Conservation (phyloP, 35 echinoderm and acorn worm species). For the Diadema setosum region DNA sequence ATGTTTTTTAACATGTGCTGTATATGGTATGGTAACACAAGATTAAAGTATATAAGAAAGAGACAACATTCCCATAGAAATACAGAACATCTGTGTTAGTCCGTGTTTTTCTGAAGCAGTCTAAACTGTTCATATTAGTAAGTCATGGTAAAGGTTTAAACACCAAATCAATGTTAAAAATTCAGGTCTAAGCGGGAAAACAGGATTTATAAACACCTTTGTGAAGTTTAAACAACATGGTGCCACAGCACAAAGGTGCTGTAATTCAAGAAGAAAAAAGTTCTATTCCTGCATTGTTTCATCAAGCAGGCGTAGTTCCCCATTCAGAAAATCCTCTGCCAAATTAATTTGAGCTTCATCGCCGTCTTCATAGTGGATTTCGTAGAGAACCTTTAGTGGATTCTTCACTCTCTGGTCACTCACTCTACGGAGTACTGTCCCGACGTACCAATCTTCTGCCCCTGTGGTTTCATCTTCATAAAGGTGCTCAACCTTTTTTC, state of each 20-base stretch:
- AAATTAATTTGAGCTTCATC: constrained; percentile 6
- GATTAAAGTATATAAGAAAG: too few relatives aligned
- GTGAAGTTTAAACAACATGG: background rate
- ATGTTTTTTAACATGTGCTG: too few relatives aligned
- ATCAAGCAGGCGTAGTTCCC: constrained; percentile 32
- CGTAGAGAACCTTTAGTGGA: constrained; percentile 33
- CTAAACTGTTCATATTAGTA: too few relatives aligned
- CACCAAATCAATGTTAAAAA: too few relatives aligned
- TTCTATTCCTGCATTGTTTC: background rate
- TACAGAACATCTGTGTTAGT: too few relatives aligned
- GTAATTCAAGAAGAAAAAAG: background rate
- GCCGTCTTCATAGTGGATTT: constrained; percentile 39
- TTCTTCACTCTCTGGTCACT: constrained; percentile 31
- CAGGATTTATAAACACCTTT: too few relatives aligned
- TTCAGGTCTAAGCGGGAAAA: too few relatives aligned
- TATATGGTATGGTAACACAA: too few relatives aligned
- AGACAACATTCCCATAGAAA: too few relatives aligned
- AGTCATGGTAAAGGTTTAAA: too few relatives aligned
- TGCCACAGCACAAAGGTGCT: background rate
- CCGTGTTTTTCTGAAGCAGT: too few relatives aligned
- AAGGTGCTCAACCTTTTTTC: constrained; percentile 23
- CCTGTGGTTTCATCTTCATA: constrained; percentile 20
- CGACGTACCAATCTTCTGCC: constrained; percentile 33
- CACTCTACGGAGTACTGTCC: constrained; percentile 17
- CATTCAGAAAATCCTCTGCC: constrained; percentile 40